These are phyloP conservation scores for Sinodicranocentrus sp. DNA, from an alignment of 2,888 invertebrate genomes.

Conservation along the genomic window DNA sequence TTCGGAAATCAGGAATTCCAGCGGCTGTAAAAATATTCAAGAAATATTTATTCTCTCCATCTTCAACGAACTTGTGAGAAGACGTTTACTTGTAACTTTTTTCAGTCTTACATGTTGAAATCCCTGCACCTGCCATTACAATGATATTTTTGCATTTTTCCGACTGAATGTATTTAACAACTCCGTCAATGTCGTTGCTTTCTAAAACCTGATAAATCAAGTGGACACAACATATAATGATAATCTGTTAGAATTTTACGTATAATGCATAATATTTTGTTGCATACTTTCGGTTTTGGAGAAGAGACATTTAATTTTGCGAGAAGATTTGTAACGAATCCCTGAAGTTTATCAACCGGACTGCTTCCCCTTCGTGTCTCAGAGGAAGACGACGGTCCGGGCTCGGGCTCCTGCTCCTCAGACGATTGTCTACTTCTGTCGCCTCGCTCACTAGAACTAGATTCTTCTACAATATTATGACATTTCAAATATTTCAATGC, in stretches of 20 bases:
- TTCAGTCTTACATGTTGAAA: constrained; percentile 90
- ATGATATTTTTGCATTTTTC: constrained; percentile 90
- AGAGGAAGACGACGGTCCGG: constrained; percentile 23
- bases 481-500: background rate
- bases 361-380: constrained; percentile 55
- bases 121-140: constrained; percentile 97
- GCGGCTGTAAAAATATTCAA: constrained; percentile 83
- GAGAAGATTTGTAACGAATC: constrained; percentile 68
- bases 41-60: constrained; percentile 26
- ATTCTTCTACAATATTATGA: background rate
- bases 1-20: constrained; percentile 97
- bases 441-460: background rate
- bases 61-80: no score
- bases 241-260: background rate
- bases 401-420: constrained; percentile 21
- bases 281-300: constrained; percentile 63
- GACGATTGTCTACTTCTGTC: constrained; percentile 40
- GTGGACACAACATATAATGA: constrained; percentile 3
- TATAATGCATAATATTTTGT: background rate
- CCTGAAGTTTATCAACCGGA: constrained; percentile 57
- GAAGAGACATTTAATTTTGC: constrained; percentile 67
- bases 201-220: constrained; percentile 84
- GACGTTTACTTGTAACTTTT: no score
- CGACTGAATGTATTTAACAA: constrained; percentile 88
- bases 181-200: constrained; percentile 86